Evolutionary conservation across 1,140 invertebrate species (phyloP), one percentile per base, ranked within the genome.

Genomic region (Panulirus ornatus): DNA sequence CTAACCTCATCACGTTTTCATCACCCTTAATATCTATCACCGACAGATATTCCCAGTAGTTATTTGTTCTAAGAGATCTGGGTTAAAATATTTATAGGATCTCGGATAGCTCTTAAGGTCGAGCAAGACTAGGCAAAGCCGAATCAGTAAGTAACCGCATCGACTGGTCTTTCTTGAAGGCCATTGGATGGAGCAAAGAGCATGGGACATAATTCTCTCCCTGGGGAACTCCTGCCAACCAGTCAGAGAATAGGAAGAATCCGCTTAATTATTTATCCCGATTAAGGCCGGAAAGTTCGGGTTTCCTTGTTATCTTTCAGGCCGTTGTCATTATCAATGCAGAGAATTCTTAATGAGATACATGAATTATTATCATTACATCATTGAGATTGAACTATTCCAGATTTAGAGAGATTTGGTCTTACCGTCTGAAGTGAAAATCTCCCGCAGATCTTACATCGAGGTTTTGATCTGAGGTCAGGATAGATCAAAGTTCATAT

Each of bases 71-170:
- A 66, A 66, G 47, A 36, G 34, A 58, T 81, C 47, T 30, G 3
- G 47, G 44, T 2, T 81, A 38, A 81, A 81, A 81, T 81, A 81
- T 81, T 81, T 30, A 81, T 22, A 36, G 78, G 38, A 81, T 81
- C 36, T 30, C 78, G 38, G 54, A 81, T 36, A 81, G 78, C 78
- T 81, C 47, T 81, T 54, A 58, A 16, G 42, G 47, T 34, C 27
- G 42, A 81, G 51, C 47, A 58, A 81, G 78, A 81, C 78, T 30
- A 36, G 78, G 27, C 51, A 22, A n/a, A 58, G 51, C 38, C 19
- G 30, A 36, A 51, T 47, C 30, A 22, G 19, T 34, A n/a, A 34
- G 76, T 51, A 34, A 34, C 44, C 78, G 58, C 78, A 30, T 54
- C 30, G 51, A 30, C 30, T 30, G 19, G 19, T 14, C 47, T 38